These are phyloP conservation scores for Notamacropus eugenii DNA, from an alignment of 2,797 vertebrate genomes.

Conservation along the genomic window DNA sequence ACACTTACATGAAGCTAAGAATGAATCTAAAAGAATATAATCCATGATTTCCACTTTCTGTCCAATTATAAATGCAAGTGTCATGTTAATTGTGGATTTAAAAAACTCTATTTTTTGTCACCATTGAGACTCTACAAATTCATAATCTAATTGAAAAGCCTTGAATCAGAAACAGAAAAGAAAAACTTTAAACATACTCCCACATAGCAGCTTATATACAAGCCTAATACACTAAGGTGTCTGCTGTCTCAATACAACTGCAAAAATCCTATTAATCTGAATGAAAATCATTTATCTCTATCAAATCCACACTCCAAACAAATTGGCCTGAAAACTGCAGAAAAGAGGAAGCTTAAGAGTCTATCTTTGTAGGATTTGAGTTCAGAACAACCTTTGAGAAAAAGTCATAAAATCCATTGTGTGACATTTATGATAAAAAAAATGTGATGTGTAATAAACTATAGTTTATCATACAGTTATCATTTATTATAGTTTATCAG, in stretches of 20 bases:
- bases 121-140: constrained; percentile 58
- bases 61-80: constrained; percentile 54
- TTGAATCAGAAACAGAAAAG: constrained; percentile 13
- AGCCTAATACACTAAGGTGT: background rate
- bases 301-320: background rate
- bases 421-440: constrained; percentile 3
- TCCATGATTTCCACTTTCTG: constrained; percentile 51
- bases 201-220: constrained; percentile 19
- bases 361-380: constrained; percentile 11
- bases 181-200: constrained; percentile 28
- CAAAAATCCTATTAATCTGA: background rate
- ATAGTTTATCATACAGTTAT: background rate
- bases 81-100: constrained; percentile 62
- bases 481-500: background rate
- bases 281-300: constrained; percentile 35
- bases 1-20: constrained; percentile 23
- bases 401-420: constrained; percentile 8
- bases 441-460: background rate
- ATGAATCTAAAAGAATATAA: constrained; percentile 56
- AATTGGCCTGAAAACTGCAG: background rate
- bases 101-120: constrained; percentile 55
- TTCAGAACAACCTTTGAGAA: constrained; percentile 42
- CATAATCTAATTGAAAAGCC: constrained; percentile 63
- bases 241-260: constrained; percentile 1
- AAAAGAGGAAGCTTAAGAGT: background rate